phyloP scores from a whole-genome alignment of 2,113 vertebrate species.

The human (Homo sapiens) region DNA sequence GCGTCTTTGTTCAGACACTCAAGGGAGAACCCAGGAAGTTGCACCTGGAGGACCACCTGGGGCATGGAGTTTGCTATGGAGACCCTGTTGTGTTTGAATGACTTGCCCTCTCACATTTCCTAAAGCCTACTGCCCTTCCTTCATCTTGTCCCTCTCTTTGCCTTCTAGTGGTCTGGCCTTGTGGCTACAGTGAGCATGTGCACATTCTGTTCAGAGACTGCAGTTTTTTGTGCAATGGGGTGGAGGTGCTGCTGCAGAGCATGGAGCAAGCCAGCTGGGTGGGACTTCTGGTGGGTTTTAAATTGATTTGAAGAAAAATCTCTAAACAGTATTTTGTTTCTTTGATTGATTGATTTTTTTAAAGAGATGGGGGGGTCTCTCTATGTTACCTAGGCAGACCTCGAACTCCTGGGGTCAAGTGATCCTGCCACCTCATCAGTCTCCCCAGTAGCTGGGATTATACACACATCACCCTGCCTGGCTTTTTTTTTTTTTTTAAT shows the following conservation, averaged over 20 bases:
- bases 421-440: neutral
- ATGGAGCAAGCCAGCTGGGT: neutral
- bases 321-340: neutral
- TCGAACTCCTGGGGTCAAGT: neutral
- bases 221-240: neutral
- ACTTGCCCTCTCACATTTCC: neutral
- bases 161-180: neutral
- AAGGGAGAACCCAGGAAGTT: neutral
- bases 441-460: neutral
- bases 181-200: neutral
- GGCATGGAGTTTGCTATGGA: neutral
- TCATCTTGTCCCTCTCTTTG: neutral
- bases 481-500: neutral
- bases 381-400: neutral
- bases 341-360: neutral
- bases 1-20: neutral
- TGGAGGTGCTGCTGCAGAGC: neutral
- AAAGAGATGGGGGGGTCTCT: neutral
- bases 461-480: neutral
- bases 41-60: neutral
- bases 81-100: neutral
- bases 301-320: slow-evolving; percentile 13
- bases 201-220: neutral
- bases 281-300: neutral
- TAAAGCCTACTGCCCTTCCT: neutral